Base-by-base conservation (phyloP, 2,113 vertebrate species). In the Leuciscus idus region DNA sequence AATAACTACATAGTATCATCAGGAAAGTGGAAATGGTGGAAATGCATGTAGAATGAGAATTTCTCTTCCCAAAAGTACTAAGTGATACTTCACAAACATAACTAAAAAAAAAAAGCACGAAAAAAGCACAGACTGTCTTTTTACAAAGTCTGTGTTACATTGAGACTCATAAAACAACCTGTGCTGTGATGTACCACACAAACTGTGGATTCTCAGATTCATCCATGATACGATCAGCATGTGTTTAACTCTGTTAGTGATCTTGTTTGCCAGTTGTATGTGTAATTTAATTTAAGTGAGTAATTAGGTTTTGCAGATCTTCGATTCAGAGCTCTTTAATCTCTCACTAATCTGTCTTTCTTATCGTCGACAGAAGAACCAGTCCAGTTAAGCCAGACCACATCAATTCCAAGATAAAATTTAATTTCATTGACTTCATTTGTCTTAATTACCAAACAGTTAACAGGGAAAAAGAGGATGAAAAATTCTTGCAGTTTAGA, bases 271-370 rank as follows among this genome's bases (percentile, higher is more conserved):
- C 28, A 21, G 52, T 61, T 62, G 28, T 64, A 81, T 23, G 79
- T 68, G 85, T 86, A 64, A 86, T 73, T 64, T 50, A 46, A 82
- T 81, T 72, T 75, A 62, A 62, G 73, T 28, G 19, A 84, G 84
- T 81, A 57, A 80, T 81, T 64, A 39, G 33, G 61, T 48, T 26
- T 13, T 57, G 21, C 26, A 70, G 6, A 48, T 82, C 48, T 70
- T 81, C 66, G 62, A 82, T 66, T 80, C 61, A 59, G 39, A 80
- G 39, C 76, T 74, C 33, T 81, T 52, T 84, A 61, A 87, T 79
- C 82, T 75, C 83, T 64, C 83, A 39, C 64, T 74, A 79, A 84
- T 88, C 76, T 81, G 83, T 88, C 82, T 80, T 84, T 80, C 59
- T 87, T 88, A 72, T 36, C 55, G 28, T 9, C 76, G 77, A 81